Evolutionary conservation across 2,888 invertebrate species (phyloP), one percentile per base, ranked within the genome.

Genomic region (Craniophora ligustri): DNA sequence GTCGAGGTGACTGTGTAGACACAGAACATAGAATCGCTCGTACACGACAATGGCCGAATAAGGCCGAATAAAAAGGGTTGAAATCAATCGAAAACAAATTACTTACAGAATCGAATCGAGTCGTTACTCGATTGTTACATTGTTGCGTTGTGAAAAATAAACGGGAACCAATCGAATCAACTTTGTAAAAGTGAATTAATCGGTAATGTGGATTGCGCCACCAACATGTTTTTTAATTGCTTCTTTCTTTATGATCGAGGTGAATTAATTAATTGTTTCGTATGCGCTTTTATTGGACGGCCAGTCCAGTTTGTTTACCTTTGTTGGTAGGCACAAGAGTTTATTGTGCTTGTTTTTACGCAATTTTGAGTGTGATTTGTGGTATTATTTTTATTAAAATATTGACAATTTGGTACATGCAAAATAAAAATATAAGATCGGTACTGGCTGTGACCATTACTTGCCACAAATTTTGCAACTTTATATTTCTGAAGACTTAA

Each of bases 21-120:
- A n/a, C n/a, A n/a, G n/a, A n/a, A n/a, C n/a, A 41, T 58, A 58
- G 44, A 72, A 72, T 58, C 35, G 44, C 32, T 40, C 7, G 28
- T 19, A 23, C 19, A 34, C 42, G 47, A 74, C 56, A 60, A 67
- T 64, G 57, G 47, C 34, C n/a, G n/a, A n/a, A n/a, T n/a, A n/a
- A n/a, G 41, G 30, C 61, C 69, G 72, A 16, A 78, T 79, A 76
- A 81, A 79, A 73, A 73, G 61, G 73, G 57, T 64, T n/a, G 67
- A 79, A 81, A 76, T 80, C 80, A 78, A 84, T 81, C 73, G 79
- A 82, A 85, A 86, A 81, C 81, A 84, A 85, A 87, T 87, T 85
- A 86, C 82, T 84, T 78, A 81, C 76, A 70, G 70, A 59, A 59
- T 72, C 53, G 44, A 61, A 69, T 82, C 78, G 79, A 82, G 72